Percentiles rank a stretch among this genome's conserved stretches.
Evolutionary conservation across 2,113 vertebrate species (phyloP).

Genomic region (Progne subis): DNA sequence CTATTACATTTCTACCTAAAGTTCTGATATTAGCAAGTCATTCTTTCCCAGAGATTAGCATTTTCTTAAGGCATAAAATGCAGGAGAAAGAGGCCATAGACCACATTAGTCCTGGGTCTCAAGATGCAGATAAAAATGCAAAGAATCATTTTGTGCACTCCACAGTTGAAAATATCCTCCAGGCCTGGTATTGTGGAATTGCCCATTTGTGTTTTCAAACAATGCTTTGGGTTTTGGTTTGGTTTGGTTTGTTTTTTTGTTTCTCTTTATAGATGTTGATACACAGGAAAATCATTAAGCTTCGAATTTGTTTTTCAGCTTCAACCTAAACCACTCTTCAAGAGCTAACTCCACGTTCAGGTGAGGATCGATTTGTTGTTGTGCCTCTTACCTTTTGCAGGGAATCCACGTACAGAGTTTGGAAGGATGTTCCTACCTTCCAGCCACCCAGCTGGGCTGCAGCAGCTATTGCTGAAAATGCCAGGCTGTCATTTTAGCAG

Average conservation of each 20-base stretch:
- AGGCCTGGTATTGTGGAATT: background rate
- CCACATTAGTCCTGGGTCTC: background rate
- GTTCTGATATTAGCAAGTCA: background rate
- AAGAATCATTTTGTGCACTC: background rate
- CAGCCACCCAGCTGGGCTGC: background rate
- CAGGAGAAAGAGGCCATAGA: background rate
- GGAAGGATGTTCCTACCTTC: background rate
- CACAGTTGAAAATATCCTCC: background rate
- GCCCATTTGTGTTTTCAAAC: background rate
- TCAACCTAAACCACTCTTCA: background rate
- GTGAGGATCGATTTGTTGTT: background rate
- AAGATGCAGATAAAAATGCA: background rate
- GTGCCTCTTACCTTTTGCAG: background rate
- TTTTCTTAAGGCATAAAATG: background rate
- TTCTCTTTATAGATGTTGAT: background rate
- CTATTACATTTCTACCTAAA: background rate
- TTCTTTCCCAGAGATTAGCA: background rate
- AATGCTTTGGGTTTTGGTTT: accelerated
- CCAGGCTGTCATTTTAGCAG: background rate
- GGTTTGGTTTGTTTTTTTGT: background rate
- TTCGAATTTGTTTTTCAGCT: background rate
- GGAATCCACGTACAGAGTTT: background rate
- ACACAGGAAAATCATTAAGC: background rate
- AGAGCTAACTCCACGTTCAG: background rate
- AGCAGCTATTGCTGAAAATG: background rate